Conservation (phyloP, 1,140 invertebrate genomes). For the Rhyzopertha dominica region DNA sequence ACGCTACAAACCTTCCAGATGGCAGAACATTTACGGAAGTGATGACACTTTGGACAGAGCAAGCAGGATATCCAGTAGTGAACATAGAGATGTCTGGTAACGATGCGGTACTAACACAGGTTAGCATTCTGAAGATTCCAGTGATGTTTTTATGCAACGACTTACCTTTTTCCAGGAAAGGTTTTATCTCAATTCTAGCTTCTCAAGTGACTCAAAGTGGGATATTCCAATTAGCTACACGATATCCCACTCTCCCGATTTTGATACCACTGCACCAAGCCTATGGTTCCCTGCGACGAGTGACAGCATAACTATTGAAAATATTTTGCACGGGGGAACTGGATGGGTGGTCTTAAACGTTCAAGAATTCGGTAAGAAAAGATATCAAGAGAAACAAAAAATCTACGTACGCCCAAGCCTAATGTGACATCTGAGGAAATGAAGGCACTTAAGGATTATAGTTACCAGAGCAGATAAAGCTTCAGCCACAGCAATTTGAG, state of each 20-base stretch:
- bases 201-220: constrained; percentile 42
- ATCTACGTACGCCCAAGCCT: too few species aligned
- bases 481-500: too few species aligned
- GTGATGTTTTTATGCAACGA: background rate
- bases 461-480: too few species aligned
- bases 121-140: constrained; percentile 41
- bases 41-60: constrained; percentile 67
- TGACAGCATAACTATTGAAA: constrained; percentile 24
- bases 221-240: constrained; percentile 59
- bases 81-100: constrained; percentile 50
- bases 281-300: constrained; percentile 43
- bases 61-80: constrained; percentile 69
- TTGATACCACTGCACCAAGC: constrained; percentile 50
- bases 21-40: constrained; percentile 33
- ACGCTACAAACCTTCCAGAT: background rate
- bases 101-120: constrained; percentile 47
- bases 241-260: constrained; percentile 47
- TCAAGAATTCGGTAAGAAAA: constrained; percentile 58
- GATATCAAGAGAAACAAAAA: too few species aligned
- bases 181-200: constrained; percentile 16
- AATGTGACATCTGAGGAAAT: too few species aligned
- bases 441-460: too few species aligned
- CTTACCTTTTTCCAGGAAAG: constrained; percentile 21
- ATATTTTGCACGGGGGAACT: constrained; percentile 22
- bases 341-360: constrained; percentile 65